phyloP scores from a whole-genome alignment of 2,888 invertebrate genomes.

The Chloroclysta siterata region DNA sequence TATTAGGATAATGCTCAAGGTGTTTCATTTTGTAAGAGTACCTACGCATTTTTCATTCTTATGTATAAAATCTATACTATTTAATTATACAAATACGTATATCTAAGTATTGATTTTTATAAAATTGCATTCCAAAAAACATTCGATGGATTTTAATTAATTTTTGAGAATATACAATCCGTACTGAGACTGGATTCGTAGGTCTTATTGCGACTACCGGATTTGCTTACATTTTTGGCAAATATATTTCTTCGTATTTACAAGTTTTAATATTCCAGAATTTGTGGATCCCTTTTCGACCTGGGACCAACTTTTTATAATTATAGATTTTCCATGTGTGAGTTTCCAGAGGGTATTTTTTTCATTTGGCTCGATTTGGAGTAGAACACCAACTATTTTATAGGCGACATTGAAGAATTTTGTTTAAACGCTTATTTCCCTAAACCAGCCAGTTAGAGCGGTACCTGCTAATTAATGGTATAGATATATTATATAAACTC shows the following conservation, averaged over 20 bases:
- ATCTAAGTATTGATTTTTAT: constrained; percentile 61
- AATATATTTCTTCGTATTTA: constrained; percentile 58
- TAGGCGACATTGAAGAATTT: constrained; percentile 28
- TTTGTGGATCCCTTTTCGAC: constrained; percentile 76
- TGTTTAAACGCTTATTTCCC: constrained; percentile 38
- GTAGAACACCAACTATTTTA: constrained; percentile 30
- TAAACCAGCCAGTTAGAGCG: constrained; percentile 65
- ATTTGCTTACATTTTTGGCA: constrained; percentile 68
- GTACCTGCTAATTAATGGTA: constrained; percentile 77
- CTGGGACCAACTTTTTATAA: constrained; percentile 81
- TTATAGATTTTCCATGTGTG: constrained; percentile 52
- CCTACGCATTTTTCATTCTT: constrained; percentile 59
- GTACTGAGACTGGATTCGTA: constrained; percentile 76
- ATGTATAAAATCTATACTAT: constrained; percentile 46
- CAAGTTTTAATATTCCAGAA: constrained; percentile 71
- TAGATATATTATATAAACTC: constrained; percentile 49
- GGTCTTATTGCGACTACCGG: constrained; percentile 64
- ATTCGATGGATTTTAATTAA: constrained; percentile 66
- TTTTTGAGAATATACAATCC: constrained; percentile 73
- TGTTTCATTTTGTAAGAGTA: constrained; percentile 74
- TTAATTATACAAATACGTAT: constrained; percentile 45
- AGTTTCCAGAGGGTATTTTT: constrained; percentile 35
- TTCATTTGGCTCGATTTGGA: constrained; percentile 30
- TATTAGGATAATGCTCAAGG: constrained; percentile 81
- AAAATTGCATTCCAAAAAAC: constrained; percentile 71